Percentiles rank a stretch among this genome's conserved stretches.
Conservation (phyloP, 1,140 invertebrate genomes). For the Hycleus phaleratus region DNA sequence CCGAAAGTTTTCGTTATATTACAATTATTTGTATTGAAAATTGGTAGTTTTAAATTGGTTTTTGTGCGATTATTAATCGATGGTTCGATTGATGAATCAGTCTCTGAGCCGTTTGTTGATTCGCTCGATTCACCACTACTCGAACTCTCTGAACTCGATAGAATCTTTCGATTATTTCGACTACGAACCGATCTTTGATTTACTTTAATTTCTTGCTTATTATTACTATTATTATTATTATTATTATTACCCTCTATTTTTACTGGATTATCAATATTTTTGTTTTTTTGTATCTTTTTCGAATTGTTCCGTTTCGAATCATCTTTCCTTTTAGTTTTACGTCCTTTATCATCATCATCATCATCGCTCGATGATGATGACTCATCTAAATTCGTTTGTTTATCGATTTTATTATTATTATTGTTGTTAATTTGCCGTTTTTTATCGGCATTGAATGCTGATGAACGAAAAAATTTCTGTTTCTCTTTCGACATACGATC, state of each 20-base stretch:
- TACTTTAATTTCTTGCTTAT: not conserved
- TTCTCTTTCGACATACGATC: constrained; percentile 77
- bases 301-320: too few species aligned
- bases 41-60: constrained; percentile 23
- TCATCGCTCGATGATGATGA: not conserved
- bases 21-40: constrained; percentile 17
- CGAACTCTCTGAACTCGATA: constrained; percentile 20
- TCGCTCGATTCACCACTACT: constrained; percentile 38
- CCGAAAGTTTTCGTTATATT: constrained; percentile 41
- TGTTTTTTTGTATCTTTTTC: too few species aligned
- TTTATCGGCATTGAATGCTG: constrained; percentile 59
- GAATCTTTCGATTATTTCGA: not conserved
- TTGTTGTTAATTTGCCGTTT: constrained; percentile 26
- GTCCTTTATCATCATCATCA: not conserved
- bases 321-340: not conserved
- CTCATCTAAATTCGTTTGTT: not conserved
- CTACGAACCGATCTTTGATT: not conserved
- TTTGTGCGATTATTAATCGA: not conserved
- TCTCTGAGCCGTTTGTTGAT: constrained; percentile 37
- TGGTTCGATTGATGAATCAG: constrained; percentile 31
- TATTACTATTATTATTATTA: not conserved
- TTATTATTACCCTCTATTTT: not conserved
- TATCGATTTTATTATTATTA: constrained; percentile 4
- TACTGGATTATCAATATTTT: too few species aligned
- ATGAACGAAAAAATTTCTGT: constrained; percentile 75